phyloP scores from a whole-genome alignment of 2,113 vertebrate species.

The Hippocampus comes region DNA sequence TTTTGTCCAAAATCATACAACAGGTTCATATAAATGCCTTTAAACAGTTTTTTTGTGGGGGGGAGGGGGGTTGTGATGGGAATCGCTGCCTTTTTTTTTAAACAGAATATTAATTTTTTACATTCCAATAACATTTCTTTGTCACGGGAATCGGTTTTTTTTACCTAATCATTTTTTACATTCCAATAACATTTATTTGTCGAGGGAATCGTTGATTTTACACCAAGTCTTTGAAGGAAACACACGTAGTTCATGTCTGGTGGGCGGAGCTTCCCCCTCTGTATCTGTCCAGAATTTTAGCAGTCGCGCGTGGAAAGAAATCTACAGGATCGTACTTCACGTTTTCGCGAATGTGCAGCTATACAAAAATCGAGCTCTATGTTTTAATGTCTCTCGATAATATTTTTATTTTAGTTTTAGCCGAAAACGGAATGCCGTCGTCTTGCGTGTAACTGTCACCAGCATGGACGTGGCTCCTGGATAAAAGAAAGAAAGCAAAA shows the following conservation, averaged over 20 bases:
- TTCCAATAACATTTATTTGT: too few species aligned
- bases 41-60: too few species aligned
- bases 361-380: not conserved
- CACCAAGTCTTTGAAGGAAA: too few species aligned
- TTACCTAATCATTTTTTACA: too few species aligned
- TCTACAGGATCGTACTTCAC: not conserved
- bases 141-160: too few species aligned
- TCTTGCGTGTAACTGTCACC: not conserved
- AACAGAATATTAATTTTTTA: too few species aligned
- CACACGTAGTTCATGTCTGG: conserved; percentile 9
- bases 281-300: conserved; percentile 1
- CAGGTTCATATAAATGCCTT: not conserved
- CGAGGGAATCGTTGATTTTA: too few species aligned
- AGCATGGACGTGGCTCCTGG: conserved; percentile 42
- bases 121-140: too few species aligned
- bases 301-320: fast-evolving
- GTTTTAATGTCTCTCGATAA: not conserved
- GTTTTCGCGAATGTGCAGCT: not conserved
- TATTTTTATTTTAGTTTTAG: not conserved
- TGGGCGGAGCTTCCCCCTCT: conserved; percentile 35
- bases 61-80: not conserved
- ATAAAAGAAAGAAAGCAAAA: conserved; percentile 8
- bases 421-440: not conserved
- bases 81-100: not conserved
- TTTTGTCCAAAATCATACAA: not conserved